phyloP scores from a whole-genome alignment of 2,797 vertebrate species.

The Notamacropus eugenii region DNA sequence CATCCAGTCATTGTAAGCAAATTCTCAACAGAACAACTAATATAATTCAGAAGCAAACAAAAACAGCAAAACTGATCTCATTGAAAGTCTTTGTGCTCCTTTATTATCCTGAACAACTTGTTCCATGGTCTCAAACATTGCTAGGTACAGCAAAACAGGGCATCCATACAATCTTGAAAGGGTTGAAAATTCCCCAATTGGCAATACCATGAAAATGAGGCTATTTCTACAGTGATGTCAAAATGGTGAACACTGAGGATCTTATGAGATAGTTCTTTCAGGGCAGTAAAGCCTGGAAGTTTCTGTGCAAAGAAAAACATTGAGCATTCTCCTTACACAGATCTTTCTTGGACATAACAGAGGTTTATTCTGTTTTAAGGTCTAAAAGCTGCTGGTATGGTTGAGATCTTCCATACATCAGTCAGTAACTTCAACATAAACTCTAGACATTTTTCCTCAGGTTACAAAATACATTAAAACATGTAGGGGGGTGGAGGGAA shows the following conservation, averaged over 20 bases:
- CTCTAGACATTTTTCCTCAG: slow-evolving; percentile 72
- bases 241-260: slow-evolving; percentile 71
- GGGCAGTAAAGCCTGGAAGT: slow-evolving; percentile 13
- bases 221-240: slow-evolving; percentile 63
- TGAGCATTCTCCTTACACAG: slow-evolving; percentile 39
- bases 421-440: slow-evolving; percentile 62
- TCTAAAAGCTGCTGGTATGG: slow-evolving; percentile 69
- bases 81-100: neutral
- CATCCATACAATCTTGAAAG: slow-evolving; percentile 66
- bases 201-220: slow-evolving; percentile 57
- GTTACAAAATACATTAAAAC: slow-evolving; percentile 74
- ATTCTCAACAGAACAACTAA: neutral
- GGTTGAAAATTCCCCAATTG: slow-evolving; percentile 32
- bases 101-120: neutral
- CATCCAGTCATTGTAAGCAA: neutral
- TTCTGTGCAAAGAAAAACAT: slow-evolving; percentile 54
- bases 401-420: slow-evolving; percentile 71
- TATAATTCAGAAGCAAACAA: neutral
- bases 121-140: slow-evolving; percentile 46
- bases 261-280: slow-evolving; percentile 52
- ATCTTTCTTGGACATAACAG: slow-evolving; percentile 38
- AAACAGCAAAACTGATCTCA: neutral
- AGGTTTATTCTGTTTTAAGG: slow-evolving; percentile 61
- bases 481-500: slow-evolving; percentile 29
- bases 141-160: slow-evolving; percentile 66